Base-by-base conservation (phyloP, 2,113 vertebrate species). In the Anolis sagrei region DNA sequence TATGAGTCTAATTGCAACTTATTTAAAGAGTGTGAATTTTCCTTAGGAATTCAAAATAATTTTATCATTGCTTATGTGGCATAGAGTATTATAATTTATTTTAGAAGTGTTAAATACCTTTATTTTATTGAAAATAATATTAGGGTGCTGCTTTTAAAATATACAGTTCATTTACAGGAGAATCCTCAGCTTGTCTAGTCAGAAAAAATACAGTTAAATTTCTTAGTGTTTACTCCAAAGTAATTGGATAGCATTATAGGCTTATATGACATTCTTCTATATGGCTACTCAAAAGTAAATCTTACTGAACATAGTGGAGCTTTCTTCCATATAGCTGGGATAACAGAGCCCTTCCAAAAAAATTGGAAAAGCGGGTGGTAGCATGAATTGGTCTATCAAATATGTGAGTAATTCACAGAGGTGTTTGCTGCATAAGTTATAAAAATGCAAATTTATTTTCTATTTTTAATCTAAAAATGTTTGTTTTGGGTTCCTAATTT, bases 361-460 rank as follows among this genome's bases (percentile, higher is more conserved):
- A 44, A 64, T 21, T 34, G 10, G 19, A 44, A 44, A 39, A 49
- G 7, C 2, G 69, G n/a, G 64, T 64, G 23, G n/a, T 82, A 21
- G 70, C 75, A 36, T 73, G 27, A 69, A 34, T 81, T 5, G 77
- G 13, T 29, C 27, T 49, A 39, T 70, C 61, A 68, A 36, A 21
- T 61, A 19, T 69, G 10, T 54, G 18, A 62, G 58, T 86, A 10
- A 19, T 21, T 81, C 80, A 72, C 2, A 85, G 81, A 88, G 79
- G 25, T 7, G 29, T 16, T 86, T 80, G 66, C 69, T 64, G 77
- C 18, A 81, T 49, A 76, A 83, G 79, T 23, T 73, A 39, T 9
- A 78, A 72, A 82, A 62, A 69, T 70, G 87, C 81, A 85, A 72
- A 80, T 89, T 88, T 85, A 89, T 86, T 84, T 86, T 89, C 39